These are phyloP conservation scores for Scotopteryx bipunctaria DNA, from an alignment of 2,888 invertebrate species.

Conservation along the genomic window DNA sequence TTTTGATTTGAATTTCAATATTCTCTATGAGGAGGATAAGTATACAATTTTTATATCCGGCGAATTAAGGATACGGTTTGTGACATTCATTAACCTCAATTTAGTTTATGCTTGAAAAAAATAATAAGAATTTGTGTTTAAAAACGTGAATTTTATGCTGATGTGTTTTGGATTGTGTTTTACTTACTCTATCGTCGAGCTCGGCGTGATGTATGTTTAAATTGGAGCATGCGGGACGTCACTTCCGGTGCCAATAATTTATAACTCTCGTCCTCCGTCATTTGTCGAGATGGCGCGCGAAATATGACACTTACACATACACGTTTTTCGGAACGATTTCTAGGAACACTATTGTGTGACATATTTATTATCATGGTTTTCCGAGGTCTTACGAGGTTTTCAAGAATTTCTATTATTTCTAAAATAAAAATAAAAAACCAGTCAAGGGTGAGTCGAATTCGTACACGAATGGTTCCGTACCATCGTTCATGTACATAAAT, in stretches of 20 bases:
- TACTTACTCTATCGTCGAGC: constrained; percentile 38
- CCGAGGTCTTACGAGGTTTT: too few relatives aligned
- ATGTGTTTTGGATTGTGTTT: constrained; percentile 5
- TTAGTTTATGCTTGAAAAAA: constrained; percentile 49
- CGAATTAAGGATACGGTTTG: constrained; percentile 57
- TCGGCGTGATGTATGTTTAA: constrained; percentile 65
- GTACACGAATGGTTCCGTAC: too few relatives aligned
- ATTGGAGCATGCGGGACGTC: constrained; percentile 79
- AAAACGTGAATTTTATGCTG: constrained; percentile 10
- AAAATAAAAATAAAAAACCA: too few relatives aligned
- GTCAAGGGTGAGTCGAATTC: too few relatives aligned
- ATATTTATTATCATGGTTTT: constrained; percentile 50
- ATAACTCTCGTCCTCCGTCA: constrained; percentile 76
- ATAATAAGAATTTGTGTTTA: constrained; percentile 31
- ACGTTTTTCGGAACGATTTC: constrained; percentile 71
- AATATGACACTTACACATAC: constrained; percentile 75
- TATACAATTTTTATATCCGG: constrained; percentile 67
- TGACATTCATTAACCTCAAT: constrained; percentile 61
- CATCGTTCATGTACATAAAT: too few relatives aligned
- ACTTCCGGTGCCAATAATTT: constrained; percentile 81
- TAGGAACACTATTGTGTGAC: constrained; percentile 69
- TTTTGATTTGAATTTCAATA: constrained; percentile 73
- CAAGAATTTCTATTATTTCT: too few relatives aligned
- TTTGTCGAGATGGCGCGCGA: constrained; percentile 73
- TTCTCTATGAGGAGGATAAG: constrained; percentile 57